Evolutionary conservation across 2,113 vertebrate genomes (phyloP), one percentile per base, ranked within the genome.

Genomic region (Benitochromis conjunctus): DNA sequence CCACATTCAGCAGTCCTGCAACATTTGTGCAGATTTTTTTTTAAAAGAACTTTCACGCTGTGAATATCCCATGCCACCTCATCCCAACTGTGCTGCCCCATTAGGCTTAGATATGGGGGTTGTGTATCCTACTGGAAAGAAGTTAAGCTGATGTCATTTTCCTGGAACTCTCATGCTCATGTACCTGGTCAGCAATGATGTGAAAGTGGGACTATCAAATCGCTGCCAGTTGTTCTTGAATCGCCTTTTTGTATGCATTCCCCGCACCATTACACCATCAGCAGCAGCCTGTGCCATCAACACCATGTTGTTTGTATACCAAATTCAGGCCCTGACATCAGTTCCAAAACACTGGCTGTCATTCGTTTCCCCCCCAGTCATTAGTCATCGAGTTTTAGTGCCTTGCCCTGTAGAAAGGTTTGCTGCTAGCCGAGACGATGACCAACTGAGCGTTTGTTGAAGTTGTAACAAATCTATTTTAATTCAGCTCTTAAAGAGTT

Each of bases 61-160:
- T 57, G 79, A 76, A 83, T 60, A 84, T 80, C 14, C n/a, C 46
- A 58, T 19, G 31, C 54, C 55, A 48, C 82, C 69, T 62, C 76
- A 84, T 89, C 34, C 57, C 48, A 55, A 64, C 80, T 79, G 83
- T 85, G 55, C 81, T 86, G 76, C 89, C 81, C 80, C 82, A 78
- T 89, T 90, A 85, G 58, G 57, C 82, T 85, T 69, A 77, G 81
- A 90, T 83, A 88, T 77, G 19, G 69, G 43, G 62, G 29, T 9
- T 36, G 46, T 81, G 60, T 21, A 58, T 51, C 31, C 46, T 36
- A 46, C 82, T 89, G 84, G 77, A 43, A 80, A 82, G 76, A 89
- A 62, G 16, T 85, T 9, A 79, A 83, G 76, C 79, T 81, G 54
- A 90, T 82, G 88, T 88, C n/a, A 89, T 86, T 90, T 89, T 91